phyloP scores from a whole-genome alignment of 2,888 invertebrate genomes.

The Trilocha varians region DNA sequence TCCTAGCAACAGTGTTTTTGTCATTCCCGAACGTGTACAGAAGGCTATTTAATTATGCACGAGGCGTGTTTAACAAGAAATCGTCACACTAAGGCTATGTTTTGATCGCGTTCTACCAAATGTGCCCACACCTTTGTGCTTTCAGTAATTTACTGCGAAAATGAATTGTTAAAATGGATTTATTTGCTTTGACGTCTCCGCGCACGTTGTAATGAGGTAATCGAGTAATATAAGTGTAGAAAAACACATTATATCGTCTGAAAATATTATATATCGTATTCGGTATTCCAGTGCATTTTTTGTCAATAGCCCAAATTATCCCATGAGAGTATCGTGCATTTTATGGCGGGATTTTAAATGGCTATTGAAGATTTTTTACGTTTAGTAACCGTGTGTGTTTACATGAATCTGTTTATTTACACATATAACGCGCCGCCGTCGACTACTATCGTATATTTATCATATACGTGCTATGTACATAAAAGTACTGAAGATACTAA shows the following conservation, averaged over 20 bases:
- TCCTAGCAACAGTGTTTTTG: conserved; percentile 23
- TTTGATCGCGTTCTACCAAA: conserved; percentile 61
- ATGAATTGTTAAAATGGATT: conserved; percentile 51
- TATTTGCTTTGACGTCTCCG: conserved; percentile 44
- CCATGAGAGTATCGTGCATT: conserved; percentile 15
- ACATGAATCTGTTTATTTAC: conserved; percentile 68
- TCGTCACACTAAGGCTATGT: conserved; percentile 57
- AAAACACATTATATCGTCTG: neutral
- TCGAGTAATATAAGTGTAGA: conserved; percentile 14
- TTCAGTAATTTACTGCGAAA: conserved; percentile 40
- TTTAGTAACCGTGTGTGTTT: conserved; percentile 57
- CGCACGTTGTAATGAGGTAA: conserved; percentile 38
- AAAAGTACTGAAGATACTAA: neutral
- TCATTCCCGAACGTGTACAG: conserved; percentile 26
- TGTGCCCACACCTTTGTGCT: conserved; percentile 63
- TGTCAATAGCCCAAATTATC: conserved; percentile 17
- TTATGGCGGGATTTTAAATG: conserved; percentile 31
- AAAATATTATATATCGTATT: neutral
- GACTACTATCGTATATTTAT: conserved; percentile 20
- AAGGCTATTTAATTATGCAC: conserved; percentile 28
- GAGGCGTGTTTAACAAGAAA: conserved; percentile 17
- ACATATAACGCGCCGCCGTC: conserved; percentile 34
- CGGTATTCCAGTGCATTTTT: conserved; percentile 15
- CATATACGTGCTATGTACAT: conserved; percentile 3
- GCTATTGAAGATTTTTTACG: conserved; percentile 49